Evolutionary conservation across 1,140 invertebrate genomes (phyloP), one percentile per base, ranked within the genome.

Genomic region (Carposina sasakii): DNA sequence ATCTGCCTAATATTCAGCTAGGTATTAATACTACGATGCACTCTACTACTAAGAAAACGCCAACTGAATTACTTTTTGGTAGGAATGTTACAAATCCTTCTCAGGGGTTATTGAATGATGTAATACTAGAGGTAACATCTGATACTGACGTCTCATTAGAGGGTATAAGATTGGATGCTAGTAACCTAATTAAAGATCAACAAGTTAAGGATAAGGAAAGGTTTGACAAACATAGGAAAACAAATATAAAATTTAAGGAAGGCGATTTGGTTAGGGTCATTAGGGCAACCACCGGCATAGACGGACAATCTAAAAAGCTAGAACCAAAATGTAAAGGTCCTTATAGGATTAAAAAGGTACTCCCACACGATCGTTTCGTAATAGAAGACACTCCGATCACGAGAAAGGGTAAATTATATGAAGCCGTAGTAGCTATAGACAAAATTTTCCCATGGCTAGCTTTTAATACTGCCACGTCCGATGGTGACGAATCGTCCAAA

Each of bases 271-370:
- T 48, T 2, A 23, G 46, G 15, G 13, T 48, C 12, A 39, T 39
- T 12, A 4, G 36, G 2, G 24, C 46, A 20, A 9, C 15, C 16
- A 20, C 24, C 12, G 34, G 33, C 2, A 48, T 39, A 8, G 34
- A 39, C 26, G 46, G 46, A 3, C 46, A 48, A 12, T 48, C 46
- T 4, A 48, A 48, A 17, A 48, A 48, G 28, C 28, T 48, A 16
- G 46, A 48, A 48, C 33, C 34, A 2, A 48, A 48, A 48, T 48
- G 46, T 30, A 37, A 17, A 28, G 34, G 46, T 16, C 46, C 46
- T 5, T 39, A 48, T 26, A 23, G 34, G 20, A 39, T 37, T 2
- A 46, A 46, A 26, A 46, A 46, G 31, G 13, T 46, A 4, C 10
- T 46, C 8, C 44, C 44, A 13, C 33, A 46, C 16, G 44, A 46